These are phyloP conservation scores for Oxygymnocypris stewartii DNA, from an alignment of 2,113 vertebrate genomes.

Conservation along the genomic window DNA sequence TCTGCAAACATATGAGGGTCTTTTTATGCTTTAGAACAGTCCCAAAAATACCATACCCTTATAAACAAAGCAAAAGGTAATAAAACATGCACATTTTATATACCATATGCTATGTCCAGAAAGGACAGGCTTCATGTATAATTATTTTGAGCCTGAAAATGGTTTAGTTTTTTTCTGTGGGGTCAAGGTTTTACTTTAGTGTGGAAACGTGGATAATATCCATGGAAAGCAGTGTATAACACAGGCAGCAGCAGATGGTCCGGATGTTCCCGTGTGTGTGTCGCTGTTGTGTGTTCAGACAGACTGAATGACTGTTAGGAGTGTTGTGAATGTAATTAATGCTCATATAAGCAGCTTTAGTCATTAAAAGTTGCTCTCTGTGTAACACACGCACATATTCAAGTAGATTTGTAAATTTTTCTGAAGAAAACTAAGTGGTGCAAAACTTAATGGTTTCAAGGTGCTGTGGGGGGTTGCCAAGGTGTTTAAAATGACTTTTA, in stretches of 20 bases:
- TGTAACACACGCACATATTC: not conserved
- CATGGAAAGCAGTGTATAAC: not conserved
- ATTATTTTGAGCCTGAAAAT: not conserved
- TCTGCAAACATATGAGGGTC: too few relatives aligned
- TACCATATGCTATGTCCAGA: not conserved
- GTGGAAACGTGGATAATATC: not conserved
- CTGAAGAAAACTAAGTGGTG: not conserved
- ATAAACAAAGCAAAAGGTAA: not conserved
- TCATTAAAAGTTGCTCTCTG: not conserved
- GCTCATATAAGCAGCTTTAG: not conserved
- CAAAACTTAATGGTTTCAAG: not conserved
- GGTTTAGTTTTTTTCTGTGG: not conserved
- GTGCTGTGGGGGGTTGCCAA: not conserved
- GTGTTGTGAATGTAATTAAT: not conserved
- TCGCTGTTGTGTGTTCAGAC: constrained; percentile 26
- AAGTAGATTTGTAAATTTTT: not conserved
- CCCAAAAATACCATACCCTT: not conserved
- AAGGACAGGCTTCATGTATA: not conserved
- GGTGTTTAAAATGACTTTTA: not conserved
- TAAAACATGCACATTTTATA: not conserved
- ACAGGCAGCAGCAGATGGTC: constrained; percentile 9
- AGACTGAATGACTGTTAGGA: constrained; percentile 8
- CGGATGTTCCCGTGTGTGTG: not conserved
- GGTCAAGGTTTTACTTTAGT: not conserved
- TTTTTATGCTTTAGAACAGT: too few relatives aligned